These are phyloP conservation scores for Rhingia campestris DNA, from an alignment of 2,888 invertebrate genomes.

Conservation along the genomic window DNA sequence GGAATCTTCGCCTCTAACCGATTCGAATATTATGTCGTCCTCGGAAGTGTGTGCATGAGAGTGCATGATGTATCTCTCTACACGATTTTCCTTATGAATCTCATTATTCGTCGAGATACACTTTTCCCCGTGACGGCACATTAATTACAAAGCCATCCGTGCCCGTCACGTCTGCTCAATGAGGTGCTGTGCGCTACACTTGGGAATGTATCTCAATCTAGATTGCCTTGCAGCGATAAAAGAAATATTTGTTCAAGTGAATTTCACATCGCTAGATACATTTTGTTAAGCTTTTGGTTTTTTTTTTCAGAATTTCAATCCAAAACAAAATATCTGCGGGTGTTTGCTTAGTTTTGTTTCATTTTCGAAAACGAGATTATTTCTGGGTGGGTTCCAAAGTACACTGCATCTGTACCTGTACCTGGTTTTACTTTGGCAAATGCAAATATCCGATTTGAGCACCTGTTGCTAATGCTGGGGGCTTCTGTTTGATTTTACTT, in stretches of 20 bases:
- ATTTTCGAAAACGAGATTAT: neutral
- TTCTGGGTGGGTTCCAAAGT: constrained; percentile 32
- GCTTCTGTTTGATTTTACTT: constrained; percentile 12
- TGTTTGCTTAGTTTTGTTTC: neutral
- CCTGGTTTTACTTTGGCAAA: neutral
- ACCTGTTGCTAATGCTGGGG: constrained; percentile 12
- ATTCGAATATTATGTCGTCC: neutral
- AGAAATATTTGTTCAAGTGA: constrained; percentile 31
- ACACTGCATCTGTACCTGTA: neutral
- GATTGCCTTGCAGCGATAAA: constrained; percentile 12
- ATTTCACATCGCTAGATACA: too few relatives aligned
- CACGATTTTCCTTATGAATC: neutral
- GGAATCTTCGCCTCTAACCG: neutral
- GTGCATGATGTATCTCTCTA: neutral
- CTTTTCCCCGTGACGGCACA: neutral
- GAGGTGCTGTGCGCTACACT: too few relatives aligned
- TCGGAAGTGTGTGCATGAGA: neutral
- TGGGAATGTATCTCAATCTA: neutral
- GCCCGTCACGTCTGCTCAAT: neutral
- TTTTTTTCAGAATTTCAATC: constrained; percentile 21
- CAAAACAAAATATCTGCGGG: neutral
- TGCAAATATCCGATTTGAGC: neutral
- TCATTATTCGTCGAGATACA: neutral
- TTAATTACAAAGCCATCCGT: constrained; percentile 22
- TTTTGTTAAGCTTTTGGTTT: too few relatives aligned